These are phyloP conservation scores for Drosophila prolongata DNA, from an alignment of 2,888 invertebrate genomes.

Conservation along the genomic window DNA sequence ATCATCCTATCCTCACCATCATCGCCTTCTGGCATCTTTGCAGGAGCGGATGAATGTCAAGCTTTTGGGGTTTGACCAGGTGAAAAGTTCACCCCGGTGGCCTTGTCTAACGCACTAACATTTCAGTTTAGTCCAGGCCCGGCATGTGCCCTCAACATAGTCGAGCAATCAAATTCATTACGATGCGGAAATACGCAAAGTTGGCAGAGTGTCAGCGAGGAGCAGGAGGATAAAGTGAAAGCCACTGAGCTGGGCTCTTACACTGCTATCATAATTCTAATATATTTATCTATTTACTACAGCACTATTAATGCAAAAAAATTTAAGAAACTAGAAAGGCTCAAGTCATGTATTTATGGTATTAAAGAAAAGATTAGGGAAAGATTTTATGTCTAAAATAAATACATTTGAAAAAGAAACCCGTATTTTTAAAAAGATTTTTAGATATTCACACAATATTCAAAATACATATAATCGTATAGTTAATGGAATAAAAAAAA, in stretches of 20 bases:
- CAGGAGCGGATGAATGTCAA: conserved; percentile 35
- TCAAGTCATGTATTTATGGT: neutral
- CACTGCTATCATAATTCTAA: neutral
- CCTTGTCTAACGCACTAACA: conserved; percentile 33
- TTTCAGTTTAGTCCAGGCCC: conserved; percentile 2
- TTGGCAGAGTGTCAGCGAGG: conserved; percentile 16
- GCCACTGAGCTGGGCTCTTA: conserved; percentile 36
- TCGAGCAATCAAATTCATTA: conserved; percentile 55
- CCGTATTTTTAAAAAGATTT: too few species aligned
- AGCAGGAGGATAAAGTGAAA: conserved; percentile 3
- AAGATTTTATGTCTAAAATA: too few species aligned
- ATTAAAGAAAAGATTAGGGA: too few species aligned
- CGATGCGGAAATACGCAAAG: conserved; percentile 47
- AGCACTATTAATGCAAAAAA: too few species aligned
- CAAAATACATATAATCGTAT: too few species aligned
- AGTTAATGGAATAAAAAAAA: too few species aligned
- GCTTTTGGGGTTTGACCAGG: conserved; percentile 34
- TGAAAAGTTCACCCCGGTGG: conserved; percentile 32
- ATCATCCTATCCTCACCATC: conserved; percentile 6
- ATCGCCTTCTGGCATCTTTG: conserved; percentile 15
- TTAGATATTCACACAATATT: too few species aligned
- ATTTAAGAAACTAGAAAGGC: too few species aligned
- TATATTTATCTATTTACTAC: too few species aligned
- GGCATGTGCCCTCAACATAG: conserved; percentile 5
- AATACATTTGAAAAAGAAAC: too few species aligned